phyloP scores from a whole-genome alignment of 2,888 invertebrate genomes.

The Ochropleura leucogaster region DNA sequence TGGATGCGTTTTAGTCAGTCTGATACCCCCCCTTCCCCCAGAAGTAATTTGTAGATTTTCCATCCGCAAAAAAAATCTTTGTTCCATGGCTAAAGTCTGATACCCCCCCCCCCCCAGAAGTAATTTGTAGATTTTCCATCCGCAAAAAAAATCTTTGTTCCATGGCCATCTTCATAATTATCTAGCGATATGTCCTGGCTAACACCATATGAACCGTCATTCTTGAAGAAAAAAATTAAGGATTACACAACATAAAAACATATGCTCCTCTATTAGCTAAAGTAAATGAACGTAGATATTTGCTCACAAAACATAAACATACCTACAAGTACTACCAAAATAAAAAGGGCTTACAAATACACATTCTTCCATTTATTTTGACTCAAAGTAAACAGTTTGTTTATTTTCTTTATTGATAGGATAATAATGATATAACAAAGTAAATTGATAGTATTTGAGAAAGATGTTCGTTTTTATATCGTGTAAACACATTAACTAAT shows the following conservation, averaged over 20 bases:
- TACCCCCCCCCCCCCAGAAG: no score
- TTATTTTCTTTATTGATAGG: constrained; percentile 15
- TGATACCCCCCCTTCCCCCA: no score
- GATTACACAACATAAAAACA: not conserved
- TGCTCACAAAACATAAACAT: not conserved
- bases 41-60: no score
- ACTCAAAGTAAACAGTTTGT: not conserved
- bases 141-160: no score
- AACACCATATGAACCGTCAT: not conserved
- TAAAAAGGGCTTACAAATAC: not conserved
- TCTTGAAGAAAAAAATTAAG: not conserved
- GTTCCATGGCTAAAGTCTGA: no score
- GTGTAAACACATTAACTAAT: not conserved
- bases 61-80: no score
- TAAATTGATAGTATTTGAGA: not conserved
- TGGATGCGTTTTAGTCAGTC: no score
- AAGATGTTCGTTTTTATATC: not conserved
- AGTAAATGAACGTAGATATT: not conserved
- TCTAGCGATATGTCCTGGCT: not conserved
- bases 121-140: no score
- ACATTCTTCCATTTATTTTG: not conserved
- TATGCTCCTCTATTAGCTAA: not conserved
- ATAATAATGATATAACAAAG: not conserved
- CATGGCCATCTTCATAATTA: no score
- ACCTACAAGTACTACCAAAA: not conserved